Conservation (phyloP, 2,113 vertebrate genomes). For the Mesitornis unicolor region DNA sequence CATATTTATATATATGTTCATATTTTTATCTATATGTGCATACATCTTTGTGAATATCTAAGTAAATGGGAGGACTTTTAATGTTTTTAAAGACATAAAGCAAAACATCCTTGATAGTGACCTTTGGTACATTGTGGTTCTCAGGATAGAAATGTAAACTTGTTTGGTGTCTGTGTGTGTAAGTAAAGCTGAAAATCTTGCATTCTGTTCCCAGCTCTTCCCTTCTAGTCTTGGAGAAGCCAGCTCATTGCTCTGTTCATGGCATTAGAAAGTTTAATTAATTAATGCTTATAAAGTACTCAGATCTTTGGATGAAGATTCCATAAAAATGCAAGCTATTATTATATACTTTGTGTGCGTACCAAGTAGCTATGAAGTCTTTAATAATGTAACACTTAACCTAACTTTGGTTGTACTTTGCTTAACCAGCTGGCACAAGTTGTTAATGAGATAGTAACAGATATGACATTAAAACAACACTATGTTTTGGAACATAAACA, state of each 20-base stretch:
- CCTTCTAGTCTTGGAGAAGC: background rate
- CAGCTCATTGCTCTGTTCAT: background rate
- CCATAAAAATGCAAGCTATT: background rate
- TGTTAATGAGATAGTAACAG: constrained; percentile 42
- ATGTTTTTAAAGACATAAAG: background rate
- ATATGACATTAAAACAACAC: background rate
- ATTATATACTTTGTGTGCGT: background rate
- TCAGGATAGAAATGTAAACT: background rate
- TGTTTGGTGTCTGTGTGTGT: accelerated
- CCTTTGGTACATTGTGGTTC: background rate
- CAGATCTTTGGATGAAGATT: constrained; percentile 23
- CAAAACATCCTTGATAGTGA: background rate
- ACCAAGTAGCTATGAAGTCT: constrained; percentile 6
- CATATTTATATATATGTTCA: background rate
- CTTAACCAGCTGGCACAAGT: constrained; percentile 35
- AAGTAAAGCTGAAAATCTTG: background rate
- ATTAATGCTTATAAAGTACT: constrained; percentile 18
- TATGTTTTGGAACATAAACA: constrained; percentile 12
- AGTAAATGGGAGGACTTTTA: background rate
- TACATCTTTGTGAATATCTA: background rate
- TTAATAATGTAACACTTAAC: constrained; percentile 1
- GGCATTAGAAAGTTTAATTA: background rate
- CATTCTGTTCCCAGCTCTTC: background rate
- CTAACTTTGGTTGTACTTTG: background rate
- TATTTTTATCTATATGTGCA: background rate